Conservation (phyloP, 2,888 invertebrate species). For the Capitulum mitella region DNA sequence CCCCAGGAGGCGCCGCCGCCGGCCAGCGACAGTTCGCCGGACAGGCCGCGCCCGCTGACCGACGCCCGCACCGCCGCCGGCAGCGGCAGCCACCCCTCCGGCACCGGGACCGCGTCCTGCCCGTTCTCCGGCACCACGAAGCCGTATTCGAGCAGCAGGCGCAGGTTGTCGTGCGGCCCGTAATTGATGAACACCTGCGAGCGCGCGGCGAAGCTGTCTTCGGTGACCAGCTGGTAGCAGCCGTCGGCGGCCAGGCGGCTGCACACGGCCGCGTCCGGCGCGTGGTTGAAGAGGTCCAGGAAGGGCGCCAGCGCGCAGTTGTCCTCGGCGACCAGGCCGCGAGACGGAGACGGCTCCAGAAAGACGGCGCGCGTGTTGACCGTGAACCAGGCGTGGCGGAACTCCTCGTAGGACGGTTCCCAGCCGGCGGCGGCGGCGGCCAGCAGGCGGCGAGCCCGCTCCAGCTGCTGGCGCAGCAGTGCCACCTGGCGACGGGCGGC, state of each 20-base stretch:
- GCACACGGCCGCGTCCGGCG: constrained; percentile 42
- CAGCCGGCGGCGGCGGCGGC: not conserved
- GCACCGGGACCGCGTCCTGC: constrained; percentile 58
- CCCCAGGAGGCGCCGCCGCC: not conserved
- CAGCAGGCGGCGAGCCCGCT: not conserved
- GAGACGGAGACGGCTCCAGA: constrained; percentile 52
- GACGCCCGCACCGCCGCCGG: constrained; percentile 86
- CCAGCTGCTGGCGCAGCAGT: not conserved
- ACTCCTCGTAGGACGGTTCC: constrained; percentile 50
- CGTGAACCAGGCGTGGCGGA: constrained; percentile 72
- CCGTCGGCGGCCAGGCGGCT: constrained; percentile 42
- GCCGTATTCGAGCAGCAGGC: constrained; percentile 79
- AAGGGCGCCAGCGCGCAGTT: constrained; percentile 67
- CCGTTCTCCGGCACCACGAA: constrained; percentile 62
- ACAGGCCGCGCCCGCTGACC: constrained; percentile 45
- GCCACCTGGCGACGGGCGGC: not conserved
- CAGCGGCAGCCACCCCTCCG: constrained; percentile 55
- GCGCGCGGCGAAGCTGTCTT: constrained; percentile 52
- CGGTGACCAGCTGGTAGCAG: constrained; percentile 52
- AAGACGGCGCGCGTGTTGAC: constrained; percentile 81
- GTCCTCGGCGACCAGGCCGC: constrained; percentile 39
- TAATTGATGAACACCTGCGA: constrained; percentile 82
- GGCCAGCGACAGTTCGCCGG: constrained; percentile 29
- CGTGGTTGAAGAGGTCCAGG: constrained; percentile 84
- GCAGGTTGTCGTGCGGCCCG: constrained; percentile 70